These are phyloP conservation scores for Acipenser oxyrinchus DNA, from an alignment of 2,797 vertebrate genomes.

Conservation along the genomic window DNA sequence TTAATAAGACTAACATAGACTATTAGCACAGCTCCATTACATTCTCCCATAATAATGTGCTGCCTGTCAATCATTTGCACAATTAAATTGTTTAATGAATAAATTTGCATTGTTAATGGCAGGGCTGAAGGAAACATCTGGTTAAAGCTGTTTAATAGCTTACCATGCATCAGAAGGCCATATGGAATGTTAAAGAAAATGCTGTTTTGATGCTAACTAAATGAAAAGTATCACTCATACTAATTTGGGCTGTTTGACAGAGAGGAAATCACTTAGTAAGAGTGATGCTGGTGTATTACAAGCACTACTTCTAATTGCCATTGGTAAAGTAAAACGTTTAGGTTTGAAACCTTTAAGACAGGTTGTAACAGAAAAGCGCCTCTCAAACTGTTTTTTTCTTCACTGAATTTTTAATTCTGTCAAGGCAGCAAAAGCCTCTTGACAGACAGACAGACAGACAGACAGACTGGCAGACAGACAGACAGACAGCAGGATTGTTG, in stretches of 20 bases:
- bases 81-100: constrained; percentile 74
- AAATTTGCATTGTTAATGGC: constrained; percentile 67
- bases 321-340: constrained; percentile 37
- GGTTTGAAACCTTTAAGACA: constrained; percentile 4
- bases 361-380: constrained; percentile 21
- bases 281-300: constrained; percentile 53
- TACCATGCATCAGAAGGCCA: constrained; percentile 52
- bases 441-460: neutral
- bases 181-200: constrained; percentile 58
- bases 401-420: constrained; percentile 40
- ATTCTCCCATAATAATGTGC: constrained; percentile 50
- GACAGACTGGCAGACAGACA: constrained; percentile 6
- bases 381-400: constrained; percentile 38
- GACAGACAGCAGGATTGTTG: constrained; percentile 29
- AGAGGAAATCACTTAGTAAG: constrained; percentile 62
- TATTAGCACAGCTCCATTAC: constrained; percentile 56
- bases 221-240: constrained; percentile 67
- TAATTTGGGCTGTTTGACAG: constrained; percentile 61
- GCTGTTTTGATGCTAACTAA: constrained; percentile 60
- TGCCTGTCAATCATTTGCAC: constrained; percentile 63
- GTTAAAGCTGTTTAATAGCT: constrained; percentile 48
- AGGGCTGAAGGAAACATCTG: constrained; percentile 59
- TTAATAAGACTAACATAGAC: constrained; percentile 61
- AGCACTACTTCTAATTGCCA: constrained; percentile 44
- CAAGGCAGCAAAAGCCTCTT: constrained; percentile 1